Base-by-base conservation (phyloP, 2,888 invertebrate genomes). In the Andrena fulva region DNA sequence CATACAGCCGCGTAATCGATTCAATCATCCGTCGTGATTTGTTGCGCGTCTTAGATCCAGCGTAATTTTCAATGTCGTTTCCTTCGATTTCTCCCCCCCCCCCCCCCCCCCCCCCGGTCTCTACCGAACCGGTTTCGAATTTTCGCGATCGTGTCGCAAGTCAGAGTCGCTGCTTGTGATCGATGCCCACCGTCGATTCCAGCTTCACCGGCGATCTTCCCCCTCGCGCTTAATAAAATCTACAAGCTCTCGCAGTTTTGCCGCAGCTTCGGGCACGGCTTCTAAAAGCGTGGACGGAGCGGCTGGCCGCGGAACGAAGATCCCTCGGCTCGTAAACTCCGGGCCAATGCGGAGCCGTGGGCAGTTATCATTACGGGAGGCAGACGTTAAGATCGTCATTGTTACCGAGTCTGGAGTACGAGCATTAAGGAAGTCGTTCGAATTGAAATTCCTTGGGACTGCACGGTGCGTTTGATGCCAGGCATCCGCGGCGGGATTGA, bases 1-100 rank as follows among this genome's bases (percentile, higher is more conserved):
- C 31, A 6, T 27, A 48, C 48, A 48, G 33, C 20, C 35, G 73
- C 69, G 66, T 83, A 85, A 85, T 85, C 85, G 85, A 80, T 82
- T 85, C 82, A 72, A 79, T 85, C 79, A 77, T 82, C 75, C 71
- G 42, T 73, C 50, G 35, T 70, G 70, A 85, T 85, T 85, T 73
- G 77, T 67, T 68, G 69, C 73, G 35, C 50, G 76, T 71, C 78
- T 72, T 52, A 54, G 62, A 71, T 71, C 74, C 29, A 60, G 72
- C 48, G 70, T 64, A 63, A 73, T 71, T 48, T 74, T 59, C 73
- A 75, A 59, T 76, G 82, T 71, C 72, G 69, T 70, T 81, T 33
- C 33, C 69, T 67, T 71, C 80, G 75, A 76, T 62, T 62, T 31
- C 35, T 42, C 12, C 3, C 12, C n/a, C 33, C 50, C 2, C 33